phyloP scores from a whole-genome alignment of 1,140 invertebrate species.

The Homalodisca vitripennis region DNA sequence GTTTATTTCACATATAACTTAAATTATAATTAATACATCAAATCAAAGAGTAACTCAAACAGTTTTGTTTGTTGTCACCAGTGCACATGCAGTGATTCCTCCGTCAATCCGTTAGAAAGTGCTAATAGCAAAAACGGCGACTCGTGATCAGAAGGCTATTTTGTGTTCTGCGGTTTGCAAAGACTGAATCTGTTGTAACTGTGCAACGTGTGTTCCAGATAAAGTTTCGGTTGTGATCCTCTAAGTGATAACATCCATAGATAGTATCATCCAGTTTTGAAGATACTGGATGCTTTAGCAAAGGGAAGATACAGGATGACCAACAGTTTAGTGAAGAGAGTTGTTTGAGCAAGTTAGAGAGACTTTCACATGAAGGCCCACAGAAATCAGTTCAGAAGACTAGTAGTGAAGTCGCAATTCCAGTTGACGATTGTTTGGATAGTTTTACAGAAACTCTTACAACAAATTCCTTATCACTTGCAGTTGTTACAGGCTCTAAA shows the following conservation, averaged over 20 bases:
- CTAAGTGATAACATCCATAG: neutral
- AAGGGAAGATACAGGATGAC: neutral
- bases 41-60: neutral
- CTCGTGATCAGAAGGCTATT: neutral
- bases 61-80: neutral
- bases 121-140: slow-evolving; percentile 7
- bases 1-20: no score
- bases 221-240: neutral
- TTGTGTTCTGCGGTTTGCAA: neutral
- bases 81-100: neutral
- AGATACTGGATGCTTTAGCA: neutral
- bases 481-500: slow-evolving; percentile 15
- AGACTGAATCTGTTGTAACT: neutral
- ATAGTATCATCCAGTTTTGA: neutral
- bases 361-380: neutral
- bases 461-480: neutral
- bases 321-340: neutral
- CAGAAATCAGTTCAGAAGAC: neutral
- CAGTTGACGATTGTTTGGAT: neutral
- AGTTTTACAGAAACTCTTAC: neutral
- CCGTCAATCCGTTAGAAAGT: neutral
- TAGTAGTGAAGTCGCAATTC: neutral
- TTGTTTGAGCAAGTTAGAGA: neutral
- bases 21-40: neutral
- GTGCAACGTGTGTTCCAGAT: neutral